A percentile compares a stretch with the other conserved stretches of the same genome.
Evolutionary conservation across 2,113 vertebrate genomes (phyloP).

Genomic region (Sialia sialis): DNA sequence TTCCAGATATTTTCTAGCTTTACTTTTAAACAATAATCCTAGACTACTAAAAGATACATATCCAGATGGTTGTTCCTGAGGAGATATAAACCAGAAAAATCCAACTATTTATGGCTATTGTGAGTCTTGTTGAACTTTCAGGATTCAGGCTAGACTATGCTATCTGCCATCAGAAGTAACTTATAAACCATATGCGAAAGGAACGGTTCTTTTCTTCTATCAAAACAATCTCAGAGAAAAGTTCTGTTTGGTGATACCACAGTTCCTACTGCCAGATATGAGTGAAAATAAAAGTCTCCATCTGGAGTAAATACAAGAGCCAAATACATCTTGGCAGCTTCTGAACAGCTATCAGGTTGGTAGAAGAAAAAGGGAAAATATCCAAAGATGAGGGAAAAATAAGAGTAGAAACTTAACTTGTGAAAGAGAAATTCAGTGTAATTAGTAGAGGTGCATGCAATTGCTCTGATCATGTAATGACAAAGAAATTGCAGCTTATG

Average conservation of each 20-base stretch:
- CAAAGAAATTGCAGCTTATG: background rate
- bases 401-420: background rate
- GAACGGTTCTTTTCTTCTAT: background rate
- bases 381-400: background rate
- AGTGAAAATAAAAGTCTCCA: constrained; percentile 20
- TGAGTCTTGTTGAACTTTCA: background rate
- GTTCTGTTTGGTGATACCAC: background rate
- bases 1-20: background rate
- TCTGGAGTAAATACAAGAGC: constrained; percentile 17
- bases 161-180: background rate
- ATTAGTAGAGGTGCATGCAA: background rate
- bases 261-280: background rate
- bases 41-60: background rate
- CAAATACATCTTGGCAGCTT: constrained; percentile 19
- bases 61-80: background rate
- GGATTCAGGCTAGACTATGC: background rate
- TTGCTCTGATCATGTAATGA: background rate
- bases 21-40: background rate
- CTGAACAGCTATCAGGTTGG: background rate
- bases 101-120: background rate
- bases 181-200: background rate
- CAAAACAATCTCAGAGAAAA: constrained; percentile 22
- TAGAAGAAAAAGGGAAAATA: background rate
- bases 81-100: background rate
- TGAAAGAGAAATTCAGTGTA: background rate